These are phyloP conservation scores for Acrocephalus arundinaceus DNA, from an alignment of 2,113 vertebrate species.

Conservation along the genomic window DNA sequence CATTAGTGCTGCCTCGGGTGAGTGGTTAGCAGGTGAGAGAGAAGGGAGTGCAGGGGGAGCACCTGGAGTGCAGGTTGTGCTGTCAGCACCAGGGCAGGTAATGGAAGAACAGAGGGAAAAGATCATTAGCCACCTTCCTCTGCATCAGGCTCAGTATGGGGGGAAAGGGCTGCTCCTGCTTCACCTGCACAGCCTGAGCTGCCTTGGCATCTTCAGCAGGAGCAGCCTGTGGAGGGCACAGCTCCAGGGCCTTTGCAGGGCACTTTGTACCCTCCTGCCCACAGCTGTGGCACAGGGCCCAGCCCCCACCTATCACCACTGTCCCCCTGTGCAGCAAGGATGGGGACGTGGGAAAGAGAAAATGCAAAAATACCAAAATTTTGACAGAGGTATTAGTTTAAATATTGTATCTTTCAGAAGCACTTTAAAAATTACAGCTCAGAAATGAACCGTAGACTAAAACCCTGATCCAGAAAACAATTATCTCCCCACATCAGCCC, in stretches of 20 bases:
- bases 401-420: not conserved
- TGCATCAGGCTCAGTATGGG: accelerated
- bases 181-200: accelerated
- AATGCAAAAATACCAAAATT: accelerated
- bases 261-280: not conserved
- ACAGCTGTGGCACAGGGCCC: not conserved
- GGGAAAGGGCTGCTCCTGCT: not conserved
- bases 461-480: conserved; percentile 14
- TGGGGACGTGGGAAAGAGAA: not conserved
- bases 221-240: not conserved
- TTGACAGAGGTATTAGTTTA: not conserved
- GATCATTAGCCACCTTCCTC: not conserved
- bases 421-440: not conserved
- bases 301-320: not conserved
- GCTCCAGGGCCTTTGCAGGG: too few relatives aligned
- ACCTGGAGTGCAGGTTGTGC: not conserved
- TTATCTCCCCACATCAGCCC: conserved; percentile 10
- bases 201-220: not conserved
- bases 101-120: not conserved
- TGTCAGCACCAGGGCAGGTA: not conserved
- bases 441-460: not conserved
- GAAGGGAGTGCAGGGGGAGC: not conserved
- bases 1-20: not conserved
- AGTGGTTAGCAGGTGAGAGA: not conserved
- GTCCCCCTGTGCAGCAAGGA: accelerated